A percentile compares a stretch with the other conserved stretches of the same genome.
Conservation (phyloP, 1,140 invertebrate species). For the Sarcophaga bullata region DNA sequence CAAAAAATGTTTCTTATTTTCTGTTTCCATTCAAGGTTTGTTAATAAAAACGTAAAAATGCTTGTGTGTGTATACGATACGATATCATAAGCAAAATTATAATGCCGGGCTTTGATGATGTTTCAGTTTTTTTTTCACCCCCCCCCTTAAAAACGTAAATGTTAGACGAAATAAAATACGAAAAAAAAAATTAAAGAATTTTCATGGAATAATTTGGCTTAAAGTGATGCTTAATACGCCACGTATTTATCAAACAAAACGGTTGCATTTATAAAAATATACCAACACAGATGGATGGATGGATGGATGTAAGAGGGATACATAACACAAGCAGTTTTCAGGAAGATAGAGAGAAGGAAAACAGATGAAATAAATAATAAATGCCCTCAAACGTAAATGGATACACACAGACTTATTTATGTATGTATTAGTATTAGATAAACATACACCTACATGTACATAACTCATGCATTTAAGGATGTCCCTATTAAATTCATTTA, state of each 20-base stretch:
- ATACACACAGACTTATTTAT: neutral
- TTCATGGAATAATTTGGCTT: neutral
- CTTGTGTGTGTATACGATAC: neutral
- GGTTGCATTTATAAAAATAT: neutral
- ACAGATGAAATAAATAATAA: neutral
- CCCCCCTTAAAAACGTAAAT: too few species aligned
- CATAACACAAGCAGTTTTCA: neutral
- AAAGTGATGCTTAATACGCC: neutral
- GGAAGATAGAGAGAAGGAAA: neutral
- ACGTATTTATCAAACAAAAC: neutral
- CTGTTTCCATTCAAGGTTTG: neutral
- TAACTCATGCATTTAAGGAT: neutral
- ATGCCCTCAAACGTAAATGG: neutral
- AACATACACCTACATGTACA: neutral
- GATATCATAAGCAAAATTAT: constrained; percentile 5
- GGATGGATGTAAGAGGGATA: neutral
- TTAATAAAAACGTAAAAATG: neutral
- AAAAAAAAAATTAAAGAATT: too few species aligned
- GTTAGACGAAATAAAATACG: too few species aligned
- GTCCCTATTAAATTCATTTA: too few species aligned
- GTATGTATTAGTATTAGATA: too few species aligned
- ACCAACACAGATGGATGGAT: neutral
- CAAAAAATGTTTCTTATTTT: neutral
- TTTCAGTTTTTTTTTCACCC: neutral
- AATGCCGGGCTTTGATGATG: neutral